Conservation (phyloP, 2,888 invertebrate genomes). For the Seira ritae region DNA sequence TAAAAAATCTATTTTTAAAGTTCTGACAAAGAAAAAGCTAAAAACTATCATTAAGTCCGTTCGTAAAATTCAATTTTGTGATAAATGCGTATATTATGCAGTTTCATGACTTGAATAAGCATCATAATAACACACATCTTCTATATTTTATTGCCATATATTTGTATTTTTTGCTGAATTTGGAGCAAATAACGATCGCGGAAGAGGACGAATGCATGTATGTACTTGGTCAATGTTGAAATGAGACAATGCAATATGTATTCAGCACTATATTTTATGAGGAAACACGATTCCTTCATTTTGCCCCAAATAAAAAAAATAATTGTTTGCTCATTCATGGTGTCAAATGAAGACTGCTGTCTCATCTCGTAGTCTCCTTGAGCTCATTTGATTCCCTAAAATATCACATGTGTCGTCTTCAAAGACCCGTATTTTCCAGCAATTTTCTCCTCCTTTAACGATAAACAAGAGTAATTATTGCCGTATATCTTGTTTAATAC, state of each 20-base stretch:
- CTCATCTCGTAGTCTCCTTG: too few species aligned
- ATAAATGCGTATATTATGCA: slow-evolving; percentile 58
- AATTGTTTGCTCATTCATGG: slow-evolving; percentile 12
- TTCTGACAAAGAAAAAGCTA: too few species aligned
- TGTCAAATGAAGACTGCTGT: slow-evolving; percentile 42
- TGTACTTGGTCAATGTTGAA: too few species aligned
- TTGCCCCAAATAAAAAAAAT: not conserved
- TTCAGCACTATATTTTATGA: too few species aligned
- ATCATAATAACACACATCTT: not conserved
- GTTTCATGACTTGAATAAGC: slow-evolving; percentile 49
- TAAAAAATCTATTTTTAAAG: too few species aligned
- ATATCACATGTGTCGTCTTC: slow-evolving; percentile 34
- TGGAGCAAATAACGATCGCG: not conserved
- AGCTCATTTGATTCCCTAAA: slow-evolving; percentile 49
- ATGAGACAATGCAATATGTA: too few species aligned
- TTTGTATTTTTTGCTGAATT: too few species aligned
- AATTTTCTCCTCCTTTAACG: slow-evolving; percentile 57
- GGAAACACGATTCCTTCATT: not conserved
- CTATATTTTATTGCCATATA: too few species aligned
- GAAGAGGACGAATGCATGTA: not conserved
- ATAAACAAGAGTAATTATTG: slow-evolving; percentile 33
- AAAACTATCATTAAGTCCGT: too few species aligned
- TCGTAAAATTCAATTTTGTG: too few species aligned
- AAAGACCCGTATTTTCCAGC: slow-evolving; percentile 17
- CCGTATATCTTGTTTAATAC: not conserved